phyloP scores from a whole-genome alignment of 2,888 invertebrate species.

The Meliscaeva auricollis region DNA sequence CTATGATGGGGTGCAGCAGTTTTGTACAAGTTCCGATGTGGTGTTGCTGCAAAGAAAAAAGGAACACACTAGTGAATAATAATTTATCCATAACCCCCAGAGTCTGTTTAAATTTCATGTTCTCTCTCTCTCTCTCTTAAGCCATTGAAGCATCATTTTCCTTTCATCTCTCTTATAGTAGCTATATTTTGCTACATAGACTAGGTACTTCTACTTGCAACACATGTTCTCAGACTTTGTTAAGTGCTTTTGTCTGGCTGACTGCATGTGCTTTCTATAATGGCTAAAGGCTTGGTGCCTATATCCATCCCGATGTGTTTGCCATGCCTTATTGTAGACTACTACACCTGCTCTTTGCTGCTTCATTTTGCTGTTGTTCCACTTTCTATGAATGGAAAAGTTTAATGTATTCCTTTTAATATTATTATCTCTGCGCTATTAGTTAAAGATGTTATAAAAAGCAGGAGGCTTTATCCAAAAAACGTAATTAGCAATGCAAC shows the following conservation, averaged over 20 bases:
- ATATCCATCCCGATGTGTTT: no score
- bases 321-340: no score
- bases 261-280: slow-evolving; percentile 54
- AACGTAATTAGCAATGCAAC: slow-evolving; percentile 37
- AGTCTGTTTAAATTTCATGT: slow-evolving; percentile 66
- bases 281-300: background rate
- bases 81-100: slow-evolving; percentile 65
- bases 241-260: slow-evolving; percentile 74
- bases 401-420: no score
- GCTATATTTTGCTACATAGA: no score
- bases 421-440: background rate
- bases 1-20: no score
- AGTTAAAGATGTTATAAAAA: slow-evolving; percentile 10
- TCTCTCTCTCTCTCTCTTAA: background rate
- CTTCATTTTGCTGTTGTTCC: slow-evolving; percentile 46
- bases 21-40: no score
- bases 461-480: slow-evolving; percentile 14
- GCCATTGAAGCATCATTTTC: slow-evolving; percentile 49
- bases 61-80: slow-evolving; percentile 63
- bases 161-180: slow-evolving; percentile 36
- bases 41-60: slow-evolving; percentile 39
- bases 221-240: slow-evolving; percentile 73
- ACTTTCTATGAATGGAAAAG: slow-evolving; percentile 38
- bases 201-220: slow-evolving; percentile 38
- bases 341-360: slow-evolving; percentile 9